phyloP scores from a whole-genome alignment of 2,797 vertebrate species.

The Chelmon rostratus region DNA sequence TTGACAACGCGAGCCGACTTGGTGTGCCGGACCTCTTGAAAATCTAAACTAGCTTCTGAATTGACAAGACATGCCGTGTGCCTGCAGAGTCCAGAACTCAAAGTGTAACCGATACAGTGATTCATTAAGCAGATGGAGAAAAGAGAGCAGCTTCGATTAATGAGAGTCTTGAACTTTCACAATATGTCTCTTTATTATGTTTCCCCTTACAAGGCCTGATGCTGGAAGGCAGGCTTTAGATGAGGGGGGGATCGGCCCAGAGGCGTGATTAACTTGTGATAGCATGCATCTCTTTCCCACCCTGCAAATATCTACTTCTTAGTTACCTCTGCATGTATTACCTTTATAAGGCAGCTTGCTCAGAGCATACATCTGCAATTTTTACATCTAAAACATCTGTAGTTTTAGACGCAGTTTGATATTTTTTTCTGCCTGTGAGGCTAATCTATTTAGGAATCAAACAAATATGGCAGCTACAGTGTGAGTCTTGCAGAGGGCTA shows the following conservation, averaged over 20 bases:
- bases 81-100: conserved; percentile 20
- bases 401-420: conserved; percentile 1
- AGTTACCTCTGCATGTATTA: conserved; percentile 1
- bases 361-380: background rate
- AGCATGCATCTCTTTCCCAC: conserved; percentile 49
- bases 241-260: conserved; percentile 63
- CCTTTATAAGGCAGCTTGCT: background rate
- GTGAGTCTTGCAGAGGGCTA: background rate
- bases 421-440: conserved; percentile 14
- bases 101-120: conserved; percentile 43
- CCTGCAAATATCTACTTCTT: conserved; percentile 32
- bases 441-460: background rate
- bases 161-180: conserved; percentile 72
- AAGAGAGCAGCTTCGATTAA: conserved; percentile 55
- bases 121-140: conserved; percentile 44
- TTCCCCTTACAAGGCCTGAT: conserved; percentile 63
- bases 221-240: conserved; percentile 71
- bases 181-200: conserved; percentile 66
- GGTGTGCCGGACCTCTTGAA: conserved; percentile 11
- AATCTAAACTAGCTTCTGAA: conserved; percentile 32
- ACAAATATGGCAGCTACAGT: background rate
- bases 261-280: conserved; percentile 56
- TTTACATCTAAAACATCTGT: too few relatives aligned
- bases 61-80: conserved; percentile 9
- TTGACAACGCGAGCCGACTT: conserved; percentile 22